Evolutionary conservation across 2,888 invertebrate genomes (phyloP).

Genomic region (Lasioglossum calceatum): DNA sequence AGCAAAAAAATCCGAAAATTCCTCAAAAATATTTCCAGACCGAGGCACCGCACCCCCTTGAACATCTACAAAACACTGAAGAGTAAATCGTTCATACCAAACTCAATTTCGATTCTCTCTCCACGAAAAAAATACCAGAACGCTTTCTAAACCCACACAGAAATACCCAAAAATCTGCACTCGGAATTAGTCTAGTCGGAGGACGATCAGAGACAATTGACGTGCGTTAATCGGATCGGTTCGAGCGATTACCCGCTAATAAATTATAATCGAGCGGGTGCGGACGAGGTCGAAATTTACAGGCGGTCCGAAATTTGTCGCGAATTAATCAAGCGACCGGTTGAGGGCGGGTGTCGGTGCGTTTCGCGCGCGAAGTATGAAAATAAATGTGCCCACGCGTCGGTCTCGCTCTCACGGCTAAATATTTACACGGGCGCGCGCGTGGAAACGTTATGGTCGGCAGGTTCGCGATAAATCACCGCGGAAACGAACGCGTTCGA

Average conservation of each 20-base stretch:
- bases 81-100: background rate
- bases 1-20: background rate
- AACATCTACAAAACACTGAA: background rate
- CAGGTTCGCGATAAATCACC: conserved; percentile 12
- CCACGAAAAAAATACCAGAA: background rate
- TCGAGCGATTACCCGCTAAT: background rate
- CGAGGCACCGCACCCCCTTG: background rate
- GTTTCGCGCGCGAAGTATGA: conserved; percentile 6
- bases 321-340: conserved; percentile 8
- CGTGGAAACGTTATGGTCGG: background rate
- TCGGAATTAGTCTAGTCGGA: background rate
- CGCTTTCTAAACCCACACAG: background rate
- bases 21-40: background rate
- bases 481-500: conserved; percentile 23
- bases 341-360: background rate
- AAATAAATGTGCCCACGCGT: conserved; percentile 13
- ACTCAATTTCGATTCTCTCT: background rate
- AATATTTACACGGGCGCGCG: conserved; percentile 2
- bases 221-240: background rate
- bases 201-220: background rate
- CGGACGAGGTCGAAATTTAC: background rate
- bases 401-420: background rate
- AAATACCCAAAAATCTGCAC: no score
- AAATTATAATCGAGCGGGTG: conserved; percentile 8
- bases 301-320: background rate